These are phyloP conservation scores for Daphoenositta chrysoptera DNA, from an alignment of 2,113 vertebrate species.

Conservation along the genomic window DNA sequence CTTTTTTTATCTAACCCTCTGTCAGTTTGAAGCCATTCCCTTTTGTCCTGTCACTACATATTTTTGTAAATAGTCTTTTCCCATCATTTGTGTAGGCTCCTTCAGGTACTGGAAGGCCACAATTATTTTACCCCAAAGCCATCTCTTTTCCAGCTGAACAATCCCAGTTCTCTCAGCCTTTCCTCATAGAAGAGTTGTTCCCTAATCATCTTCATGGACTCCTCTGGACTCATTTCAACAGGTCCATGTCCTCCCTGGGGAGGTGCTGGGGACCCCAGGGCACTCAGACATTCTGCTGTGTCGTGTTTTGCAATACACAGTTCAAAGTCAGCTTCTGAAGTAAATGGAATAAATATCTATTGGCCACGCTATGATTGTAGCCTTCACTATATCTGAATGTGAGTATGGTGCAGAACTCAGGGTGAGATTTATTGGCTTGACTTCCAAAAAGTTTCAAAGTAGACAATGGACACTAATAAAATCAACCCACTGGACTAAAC, in stretches of 20 bases:
- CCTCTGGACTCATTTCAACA: not conserved
- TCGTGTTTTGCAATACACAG: not conserved
- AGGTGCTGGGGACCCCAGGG: not conserved
- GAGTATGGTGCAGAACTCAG: not conserved
- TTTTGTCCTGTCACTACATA: not conserved
- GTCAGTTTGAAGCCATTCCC: not conserved
- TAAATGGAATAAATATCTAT: not conserved
- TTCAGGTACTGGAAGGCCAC: not conserved
- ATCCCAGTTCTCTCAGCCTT: not conserved
- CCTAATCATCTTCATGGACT: too few species aligned
- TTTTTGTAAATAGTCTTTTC: not conserved
- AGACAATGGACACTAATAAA: not conserved
- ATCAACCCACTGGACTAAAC: not conserved
- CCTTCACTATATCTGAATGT: not conserved
- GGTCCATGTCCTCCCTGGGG: not conserved
- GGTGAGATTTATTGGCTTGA: not conserved
- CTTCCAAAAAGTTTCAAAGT: not conserved
- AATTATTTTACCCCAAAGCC: not conserved
- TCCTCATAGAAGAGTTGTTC: not conserved
- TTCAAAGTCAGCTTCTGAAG: not conserved
- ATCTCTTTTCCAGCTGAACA: not conserved
- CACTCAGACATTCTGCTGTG: not conserved
- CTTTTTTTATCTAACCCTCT: too few species aligned
- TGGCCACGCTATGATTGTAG: not conserved
- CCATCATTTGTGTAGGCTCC: not conserved